Percentiles rank a stretch among this genome's conserved stretches.
Evolutionary conservation across 2,113 vertebrate species (phyloP).

Genomic region (Pipra filicauda): DNA sequence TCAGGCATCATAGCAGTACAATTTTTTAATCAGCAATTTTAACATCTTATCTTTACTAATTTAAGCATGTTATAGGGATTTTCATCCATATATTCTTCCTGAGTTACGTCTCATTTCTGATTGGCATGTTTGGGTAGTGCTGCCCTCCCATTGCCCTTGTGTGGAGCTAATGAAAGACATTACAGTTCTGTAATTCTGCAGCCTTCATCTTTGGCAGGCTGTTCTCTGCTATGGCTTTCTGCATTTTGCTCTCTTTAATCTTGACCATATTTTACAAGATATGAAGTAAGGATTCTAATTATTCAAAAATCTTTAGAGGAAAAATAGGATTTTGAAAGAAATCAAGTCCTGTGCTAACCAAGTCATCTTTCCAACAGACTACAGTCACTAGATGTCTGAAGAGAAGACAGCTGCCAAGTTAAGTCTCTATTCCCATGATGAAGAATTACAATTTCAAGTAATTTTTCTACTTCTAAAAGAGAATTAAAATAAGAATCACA

Average conservation of each 20-base stretch:
- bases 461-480: not conserved
- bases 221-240: not conserved
- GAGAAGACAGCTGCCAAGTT: not conserved
- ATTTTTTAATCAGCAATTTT: not conserved
- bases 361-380: not conserved
- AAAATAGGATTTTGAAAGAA: not conserved
- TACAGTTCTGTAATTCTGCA: not conserved
- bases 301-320: not conserved
- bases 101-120: not conserved
- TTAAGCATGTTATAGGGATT: not conserved
- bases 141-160: not conserved
- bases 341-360: not conserved
- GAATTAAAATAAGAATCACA: not conserved
- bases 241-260: not conserved
- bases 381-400: not conserved
- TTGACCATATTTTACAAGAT: not conserved
- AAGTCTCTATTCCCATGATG: not conserved
- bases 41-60: not conserved
- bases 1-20: not conserved
- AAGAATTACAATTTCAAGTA: not conserved
- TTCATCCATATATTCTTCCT: not conserved
- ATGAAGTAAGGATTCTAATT: not conserved
- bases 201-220: not conserved
- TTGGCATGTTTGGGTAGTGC: not conserved
- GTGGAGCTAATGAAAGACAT: not conserved